Evolutionary conservation across 2,113 vertebrate species (phyloP).

Genomic region (Chaetodon auriga): DNA sequence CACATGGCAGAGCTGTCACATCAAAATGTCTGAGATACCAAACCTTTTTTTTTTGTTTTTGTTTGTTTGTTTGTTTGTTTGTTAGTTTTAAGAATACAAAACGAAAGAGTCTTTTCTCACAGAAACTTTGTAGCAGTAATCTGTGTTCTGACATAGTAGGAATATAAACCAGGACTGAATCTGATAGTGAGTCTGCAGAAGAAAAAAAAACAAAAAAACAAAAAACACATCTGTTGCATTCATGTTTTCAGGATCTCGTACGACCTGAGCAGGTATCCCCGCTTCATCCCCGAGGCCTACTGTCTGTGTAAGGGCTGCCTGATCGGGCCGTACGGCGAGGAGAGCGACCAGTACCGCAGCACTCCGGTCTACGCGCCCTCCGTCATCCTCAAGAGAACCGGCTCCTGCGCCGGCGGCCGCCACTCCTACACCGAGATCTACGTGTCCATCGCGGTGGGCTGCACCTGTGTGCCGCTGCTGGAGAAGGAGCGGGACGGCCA

Average conservation of each 20-base stretch:
- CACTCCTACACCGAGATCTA: conserved; percentile 91
- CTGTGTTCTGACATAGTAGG: too few species aligned
- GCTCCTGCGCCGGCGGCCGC: conserved; percentile 88
- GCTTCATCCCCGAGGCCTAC: conserved; percentile 94
- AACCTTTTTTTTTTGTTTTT: too few species aligned
- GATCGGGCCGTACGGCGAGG: conserved; percentile 83
- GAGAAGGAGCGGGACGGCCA: conserved; percentile 77
- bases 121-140: too few species aligned
- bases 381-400: conserved; percentile 88
- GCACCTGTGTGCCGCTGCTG: conserved; percentile 90
- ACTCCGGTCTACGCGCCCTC: conserved; percentile 90
- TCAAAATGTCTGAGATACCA: background rate
- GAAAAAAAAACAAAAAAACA: too few species aligned
- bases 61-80: too few species aligned
- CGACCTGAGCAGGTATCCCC: conserved; percentile 89
- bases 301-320: conserved; percentile 96
- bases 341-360: conserved; percentile 89
- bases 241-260: conserved; percentile 86
- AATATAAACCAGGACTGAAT: too few species aligned
- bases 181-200: background rate
- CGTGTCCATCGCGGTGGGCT: conserved; percentile 91
- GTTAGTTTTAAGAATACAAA: too few species aligned
- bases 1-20: background rate
- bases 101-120: too few species aligned
- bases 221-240: background rate